Evolutionary conservation across 2,797 vertebrate genomes (phyloP).

Genomic region (Enteromius viviparus): DNA sequence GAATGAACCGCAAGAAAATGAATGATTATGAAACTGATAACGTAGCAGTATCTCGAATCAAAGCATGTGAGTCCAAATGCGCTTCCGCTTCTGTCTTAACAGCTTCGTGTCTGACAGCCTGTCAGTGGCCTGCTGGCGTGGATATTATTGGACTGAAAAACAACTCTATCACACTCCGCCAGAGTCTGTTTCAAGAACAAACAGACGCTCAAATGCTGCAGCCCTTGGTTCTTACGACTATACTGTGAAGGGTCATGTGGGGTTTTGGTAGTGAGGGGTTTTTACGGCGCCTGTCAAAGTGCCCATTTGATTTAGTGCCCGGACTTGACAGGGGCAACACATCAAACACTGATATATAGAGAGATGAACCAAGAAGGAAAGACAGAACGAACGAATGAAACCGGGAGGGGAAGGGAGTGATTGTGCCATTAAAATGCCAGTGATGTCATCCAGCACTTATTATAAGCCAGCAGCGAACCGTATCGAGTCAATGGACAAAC

Average conservation of each 20-base stretch:
- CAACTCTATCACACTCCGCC: conserved; percentile 49
- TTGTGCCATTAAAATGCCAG: conserved; percentile 56
- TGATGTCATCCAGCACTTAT: conserved; percentile 52
- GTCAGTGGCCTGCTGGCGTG: conserved; percentile 41
- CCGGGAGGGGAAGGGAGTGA: conserved; percentile 37
- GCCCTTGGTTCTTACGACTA: not conserved
- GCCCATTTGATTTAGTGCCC: conserved; percentile 52
- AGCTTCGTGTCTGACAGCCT: conserved; percentile 30
- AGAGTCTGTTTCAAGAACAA: conserved; percentile 29
- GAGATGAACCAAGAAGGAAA: conserved; percentile 19
- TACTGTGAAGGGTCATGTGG: conserved; percentile 43
- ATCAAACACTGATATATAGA: conserved; percentile 37
- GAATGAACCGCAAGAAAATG: not conserved
- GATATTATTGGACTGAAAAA: conserved; percentile 56
- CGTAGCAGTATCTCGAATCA: conserved; percentile 2
- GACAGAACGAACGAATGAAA: not conserved
- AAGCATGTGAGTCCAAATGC: conserved; percentile 6
- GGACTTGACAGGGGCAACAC: conserved; percentile 43
- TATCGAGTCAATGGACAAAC: conserved; percentile 42
- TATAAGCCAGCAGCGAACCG: conserved; percentile 39
- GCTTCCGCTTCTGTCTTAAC: conserved; percentile 2
- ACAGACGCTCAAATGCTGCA: conserved; percentile 23
- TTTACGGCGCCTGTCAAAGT: conserved; percentile 48
- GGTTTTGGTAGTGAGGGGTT: conserved; percentile 33
- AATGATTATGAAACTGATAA: conserved; percentile 35